Conservation (phyloP, 2,113 vertebrate genomes). For the Drymodes brunneopygia region DNA sequence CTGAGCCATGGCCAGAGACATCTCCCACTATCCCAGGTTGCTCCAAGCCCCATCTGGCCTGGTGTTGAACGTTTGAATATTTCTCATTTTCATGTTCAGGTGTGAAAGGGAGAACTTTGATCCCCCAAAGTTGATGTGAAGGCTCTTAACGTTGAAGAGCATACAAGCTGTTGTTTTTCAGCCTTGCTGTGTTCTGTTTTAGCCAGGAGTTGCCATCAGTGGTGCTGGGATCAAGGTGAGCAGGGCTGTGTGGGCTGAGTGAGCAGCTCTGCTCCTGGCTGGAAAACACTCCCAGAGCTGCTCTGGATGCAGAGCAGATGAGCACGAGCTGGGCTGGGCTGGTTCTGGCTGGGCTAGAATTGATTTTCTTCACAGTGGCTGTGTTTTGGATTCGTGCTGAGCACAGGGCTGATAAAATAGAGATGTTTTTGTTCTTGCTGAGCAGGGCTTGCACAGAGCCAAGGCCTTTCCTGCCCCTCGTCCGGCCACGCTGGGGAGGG, state of each 20-base stretch:
- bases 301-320: fast-evolving
- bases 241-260: neutral
- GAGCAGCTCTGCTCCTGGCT: neutral
- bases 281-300: fast-evolving
- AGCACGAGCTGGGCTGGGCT: neutral
- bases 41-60: neutral
- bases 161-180: neutral
- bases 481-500: neutral
- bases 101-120: neutral
- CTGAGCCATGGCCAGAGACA: neutral
- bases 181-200: neutral
- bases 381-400: neutral
- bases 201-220: fast-evolving
- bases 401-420: neutral
- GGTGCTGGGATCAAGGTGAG: neutral
- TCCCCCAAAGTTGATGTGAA: neutral
- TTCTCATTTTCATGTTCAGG: neutral
- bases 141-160: neutral
- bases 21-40: neutral
- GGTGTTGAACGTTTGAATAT: neutral
- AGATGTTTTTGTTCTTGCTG: neutral
- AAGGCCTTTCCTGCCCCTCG: neutral
- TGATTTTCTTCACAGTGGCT: neutral
- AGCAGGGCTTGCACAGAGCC: neutral
- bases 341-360: neutral